Evolutionary conservation across 2,888 invertebrate genomes (phyloP).

Genomic region (Drosophila formosana): DNA sequence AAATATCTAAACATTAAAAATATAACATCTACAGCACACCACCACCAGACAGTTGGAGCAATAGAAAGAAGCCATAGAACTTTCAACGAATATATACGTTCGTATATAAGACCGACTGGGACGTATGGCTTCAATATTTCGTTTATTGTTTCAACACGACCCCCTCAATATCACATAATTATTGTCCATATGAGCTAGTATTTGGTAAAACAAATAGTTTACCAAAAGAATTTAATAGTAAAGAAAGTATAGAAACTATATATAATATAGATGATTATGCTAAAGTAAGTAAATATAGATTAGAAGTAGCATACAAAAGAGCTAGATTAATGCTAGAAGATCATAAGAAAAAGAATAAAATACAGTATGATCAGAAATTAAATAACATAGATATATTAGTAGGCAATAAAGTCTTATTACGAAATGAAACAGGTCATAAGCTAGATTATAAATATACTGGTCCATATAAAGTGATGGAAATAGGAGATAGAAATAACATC

Average conservation of each 20-base stretch:
- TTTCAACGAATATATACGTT: not conserved
- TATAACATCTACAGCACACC: conserved; percentile 17
- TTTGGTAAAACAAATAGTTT: not conserved
- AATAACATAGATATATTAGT: too few species aligned
- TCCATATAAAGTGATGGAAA: too few species aligned
- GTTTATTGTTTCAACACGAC: conserved; percentile 9
- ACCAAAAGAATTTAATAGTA: not conserved
- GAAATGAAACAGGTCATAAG: too few species aligned
- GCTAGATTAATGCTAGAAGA: conserved; percentile 3
- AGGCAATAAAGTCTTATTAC: too few species aligned
- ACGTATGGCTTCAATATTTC: conserved; percentile 24
- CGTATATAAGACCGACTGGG: conserved; percentile 29
- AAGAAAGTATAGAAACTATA: conserved; percentile 7
- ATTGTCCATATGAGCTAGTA: conserved; percentile 13
- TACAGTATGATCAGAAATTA: too few species aligned
- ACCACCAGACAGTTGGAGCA: conserved; percentile 10
- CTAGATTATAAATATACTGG: too few species aligned
- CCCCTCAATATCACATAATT: conserved; percentile 9
- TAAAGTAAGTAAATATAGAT: conserved; percentile 2
- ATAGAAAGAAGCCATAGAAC: not conserved
- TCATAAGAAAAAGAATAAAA: not conserved
- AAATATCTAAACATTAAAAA: conserved; percentile 11
- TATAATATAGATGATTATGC: conserved; percentile 17
- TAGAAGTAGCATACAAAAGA: conserved; percentile 17
- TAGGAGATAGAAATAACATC: too few species aligned